A percentile compares a stretch with the other conserved stretches of the same genome.
phyloP scores from a whole-genome alignment of 1,140 invertebrate species.

The Neodiprion lecontei region DNA sequence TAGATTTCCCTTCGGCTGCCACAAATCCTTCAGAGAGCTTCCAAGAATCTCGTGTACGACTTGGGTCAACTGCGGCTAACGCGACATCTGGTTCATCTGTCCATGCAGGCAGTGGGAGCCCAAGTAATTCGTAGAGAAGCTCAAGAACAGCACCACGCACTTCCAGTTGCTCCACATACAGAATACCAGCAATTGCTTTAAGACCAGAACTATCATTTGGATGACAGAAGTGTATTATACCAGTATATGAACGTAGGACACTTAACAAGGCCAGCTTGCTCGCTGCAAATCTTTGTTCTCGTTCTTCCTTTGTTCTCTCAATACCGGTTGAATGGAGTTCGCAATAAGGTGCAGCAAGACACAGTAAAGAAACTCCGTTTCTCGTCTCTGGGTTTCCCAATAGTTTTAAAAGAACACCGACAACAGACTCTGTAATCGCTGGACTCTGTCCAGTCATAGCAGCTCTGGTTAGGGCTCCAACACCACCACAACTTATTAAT shows the following conservation, averaged over 20 bases:
- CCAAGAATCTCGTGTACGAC: constrained; percentile 79
- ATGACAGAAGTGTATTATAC: constrained; percentile 84
- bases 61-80: constrained; percentile 85
- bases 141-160: constrained; percentile 90
- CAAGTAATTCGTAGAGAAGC: constrained; percentile 88
- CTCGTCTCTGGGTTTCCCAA: constrained; percentile 88
- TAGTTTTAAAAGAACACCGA: constrained; percentile 85
- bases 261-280: constrained; percentile 85
- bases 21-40: constrained; percentile 91
- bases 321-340: constrained; percentile 81
- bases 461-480: constrained; percentile 81
- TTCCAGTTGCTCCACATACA: constrained; percentile 88
- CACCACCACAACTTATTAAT: constrained; percentile 83
- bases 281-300: constrained; percentile 81
- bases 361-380: constrained; percentile 79
- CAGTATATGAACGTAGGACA: constrained; percentile 89
- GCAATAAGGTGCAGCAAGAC: constrained; percentile 89
- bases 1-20: constrained; percentile 82
- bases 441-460: constrained; percentile 82
- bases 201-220: constrained; percentile 75
- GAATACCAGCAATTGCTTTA: constrained; percentile 83
- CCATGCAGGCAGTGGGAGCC: constrained; percentile 86
- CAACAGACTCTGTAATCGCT: constrained; percentile 82
- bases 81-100: constrained; percentile 90
- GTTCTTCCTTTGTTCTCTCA: constrained; percentile 74